phyloP scores from a whole-genome alignment of 2,797 vertebrate genomes.

The Tokudaia muenninki region DNA sequence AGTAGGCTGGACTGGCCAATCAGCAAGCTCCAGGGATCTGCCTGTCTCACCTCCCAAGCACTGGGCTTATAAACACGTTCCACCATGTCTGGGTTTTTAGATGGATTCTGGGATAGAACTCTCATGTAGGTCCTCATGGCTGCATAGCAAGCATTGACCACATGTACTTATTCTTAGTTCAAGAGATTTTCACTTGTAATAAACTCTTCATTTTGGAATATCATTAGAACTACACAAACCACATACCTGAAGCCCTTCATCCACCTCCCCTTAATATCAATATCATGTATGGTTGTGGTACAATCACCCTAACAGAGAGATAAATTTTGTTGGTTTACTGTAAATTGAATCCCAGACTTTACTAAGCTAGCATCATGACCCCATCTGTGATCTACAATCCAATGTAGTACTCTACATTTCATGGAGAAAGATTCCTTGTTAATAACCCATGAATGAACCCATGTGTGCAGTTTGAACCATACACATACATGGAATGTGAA shows the following conservation, averaged over 20 bases:
- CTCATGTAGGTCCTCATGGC: background rate
- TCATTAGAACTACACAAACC: constrained; percentile 1
- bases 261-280: background rate
- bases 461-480: background rate
- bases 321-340: background rate
- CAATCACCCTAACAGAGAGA: background rate
- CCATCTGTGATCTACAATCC: background rate
- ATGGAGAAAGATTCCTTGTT: background rate
- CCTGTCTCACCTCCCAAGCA: background rate
- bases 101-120: background rate
- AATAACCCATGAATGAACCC: background rate
- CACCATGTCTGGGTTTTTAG: background rate
- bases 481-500: background rate
- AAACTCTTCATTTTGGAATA: background rate
- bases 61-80: background rate
- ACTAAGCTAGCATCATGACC: background rate
- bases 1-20: background rate
- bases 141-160: background rate
- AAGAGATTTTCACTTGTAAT: background rate
- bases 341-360: background rate
- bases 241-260: background rate
- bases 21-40: background rate
- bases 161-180: background rate
- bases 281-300: background rate
- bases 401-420: background rate